phyloP scores from a whole-genome alignment of 2,888 invertebrate species.

The Eumerus sabulonum region DNA sequence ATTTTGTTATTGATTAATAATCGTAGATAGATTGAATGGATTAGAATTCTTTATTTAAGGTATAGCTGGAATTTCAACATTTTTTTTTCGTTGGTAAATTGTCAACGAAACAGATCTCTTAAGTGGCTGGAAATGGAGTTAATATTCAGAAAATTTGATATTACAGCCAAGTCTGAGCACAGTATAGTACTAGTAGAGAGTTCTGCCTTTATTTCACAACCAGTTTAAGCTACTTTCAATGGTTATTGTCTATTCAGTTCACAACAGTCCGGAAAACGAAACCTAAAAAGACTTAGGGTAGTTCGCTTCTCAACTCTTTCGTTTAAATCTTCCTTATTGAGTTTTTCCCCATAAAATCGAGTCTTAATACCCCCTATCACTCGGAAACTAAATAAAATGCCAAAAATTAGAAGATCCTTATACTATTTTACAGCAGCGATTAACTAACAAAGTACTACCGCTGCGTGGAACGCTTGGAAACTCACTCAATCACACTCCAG shows the following conservation, averaged over 20 bases:
- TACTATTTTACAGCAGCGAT: background rate
- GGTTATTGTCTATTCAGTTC: background rate
- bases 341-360: too few relatives aligned
- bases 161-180: too few relatives aligned
- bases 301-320: slow-evolving; percentile 43
- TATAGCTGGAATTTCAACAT: background rate
- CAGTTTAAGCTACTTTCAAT: too few relatives aligned
- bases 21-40: slow-evolving; percentile 15
- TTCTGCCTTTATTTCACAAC: too few relatives aligned
- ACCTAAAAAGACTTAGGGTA: background rate
- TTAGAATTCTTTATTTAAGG: background rate
- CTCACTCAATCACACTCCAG: slow-evolving; percentile 34
- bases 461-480: slow-evolving; percentile 15
- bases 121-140: too few relatives aligned
- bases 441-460: slow-evolving; percentile 16
- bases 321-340: background rate
- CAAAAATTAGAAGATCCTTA: too few relatives aligned
- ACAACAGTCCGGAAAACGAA: too few relatives aligned
- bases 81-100: background rate
- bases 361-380: too few relatives aligned
- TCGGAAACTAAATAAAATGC: too few relatives aligned
- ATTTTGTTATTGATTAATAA: slow-evolving; percentile 52
- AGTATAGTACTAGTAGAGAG: too few relatives aligned
- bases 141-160: too few relatives aligned
- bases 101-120: too few relatives aligned